Conservation (phyloP, 1,140 invertebrate species). For the Potamilus streckersoni region DNA sequence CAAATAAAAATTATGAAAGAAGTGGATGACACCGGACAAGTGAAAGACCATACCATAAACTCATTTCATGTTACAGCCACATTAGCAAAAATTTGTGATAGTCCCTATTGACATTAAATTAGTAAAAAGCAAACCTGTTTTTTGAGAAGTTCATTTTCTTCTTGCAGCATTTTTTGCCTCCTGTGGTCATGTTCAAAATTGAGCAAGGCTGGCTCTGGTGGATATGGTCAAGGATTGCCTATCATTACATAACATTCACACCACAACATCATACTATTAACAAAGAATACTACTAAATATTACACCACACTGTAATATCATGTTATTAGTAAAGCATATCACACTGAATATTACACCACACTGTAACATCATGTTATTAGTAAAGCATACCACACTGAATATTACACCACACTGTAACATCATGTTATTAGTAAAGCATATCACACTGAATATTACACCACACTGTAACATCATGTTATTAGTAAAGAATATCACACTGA, state of each 20-base stretch:
- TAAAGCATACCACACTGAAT: too few relatives aligned
- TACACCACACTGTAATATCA: too few relatives aligned
- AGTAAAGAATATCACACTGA: too few relatives aligned
- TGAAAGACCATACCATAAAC: not conserved
- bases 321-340: too few relatives aligned
- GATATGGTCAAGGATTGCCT: constrained; percentile 26
- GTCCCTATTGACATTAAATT: not conserved
- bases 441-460: too few relatives aligned
- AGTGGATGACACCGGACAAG: too few relatives aligned
- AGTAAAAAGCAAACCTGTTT: constrained; percentile 40
- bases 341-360: too few relatives aligned
- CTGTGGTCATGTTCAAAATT: constrained; percentile 87
- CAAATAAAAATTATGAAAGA: too few relatives aligned
- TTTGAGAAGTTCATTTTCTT: constrained; percentile 79
- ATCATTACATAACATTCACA: not conserved
- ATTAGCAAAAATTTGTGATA: not conserved
- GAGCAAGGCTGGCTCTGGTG: constrained; percentile 84
- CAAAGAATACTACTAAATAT: not conserved
- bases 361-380: too few relatives aligned
- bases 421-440: too few relatives aligned
- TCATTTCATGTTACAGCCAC: not conserved
- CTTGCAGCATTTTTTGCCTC: constrained; percentile 82
- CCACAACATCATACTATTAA: constrained; percentile 6
- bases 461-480: constrained; percentile 10
- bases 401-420: too few relatives aligned